Percentiles rank a stretch among this genome's conserved stretches.
Evolutionary conservation across 2,113 vertebrate genomes (phyloP).

Genomic region (Prunella himalayana): DNA sequence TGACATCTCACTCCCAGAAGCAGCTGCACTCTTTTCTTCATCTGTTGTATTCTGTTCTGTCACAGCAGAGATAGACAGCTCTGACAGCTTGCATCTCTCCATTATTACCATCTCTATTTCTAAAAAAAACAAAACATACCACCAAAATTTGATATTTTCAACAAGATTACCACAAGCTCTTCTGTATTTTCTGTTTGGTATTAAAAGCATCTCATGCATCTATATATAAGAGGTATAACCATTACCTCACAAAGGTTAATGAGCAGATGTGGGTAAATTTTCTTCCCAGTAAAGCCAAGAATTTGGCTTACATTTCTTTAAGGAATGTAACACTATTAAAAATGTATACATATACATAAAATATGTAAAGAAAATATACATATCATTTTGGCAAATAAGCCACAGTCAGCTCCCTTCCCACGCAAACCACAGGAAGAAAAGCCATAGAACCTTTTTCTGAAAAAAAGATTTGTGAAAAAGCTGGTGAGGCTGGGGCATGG

Average conservation of each 20-base stretch:
- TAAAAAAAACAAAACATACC: constrained; percentile 22
- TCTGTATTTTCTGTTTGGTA: not conserved
- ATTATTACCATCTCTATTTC: constrained; percentile 99
- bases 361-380: not conserved
- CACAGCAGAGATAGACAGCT: constrained; percentile 70
- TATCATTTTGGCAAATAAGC: not conserved
- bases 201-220: not conserved
- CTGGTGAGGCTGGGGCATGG: not conserved
- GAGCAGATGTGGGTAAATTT: not conserved
- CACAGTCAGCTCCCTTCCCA: not conserved
- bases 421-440: not conserved
- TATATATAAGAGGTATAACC: not conserved
- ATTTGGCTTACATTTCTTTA: not conserved
- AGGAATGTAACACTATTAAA: not conserved
- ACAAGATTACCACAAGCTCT: not conserved
- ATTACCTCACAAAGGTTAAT: not conserved
- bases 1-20: constrained; percentile 71
- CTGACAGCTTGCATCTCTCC: constrained; percentile 86
- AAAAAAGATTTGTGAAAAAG: not conserved
- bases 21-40: constrained; percentile 92
- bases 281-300: not conserved
- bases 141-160: not conserved
- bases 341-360: not conserved
- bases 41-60: constrained; percentile 95
- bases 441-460: not conserved